These are phyloP conservation scores for Danio choprae DNA, from an alignment of 2,797 vertebrate species.

Conservation along the genomic window DNA sequence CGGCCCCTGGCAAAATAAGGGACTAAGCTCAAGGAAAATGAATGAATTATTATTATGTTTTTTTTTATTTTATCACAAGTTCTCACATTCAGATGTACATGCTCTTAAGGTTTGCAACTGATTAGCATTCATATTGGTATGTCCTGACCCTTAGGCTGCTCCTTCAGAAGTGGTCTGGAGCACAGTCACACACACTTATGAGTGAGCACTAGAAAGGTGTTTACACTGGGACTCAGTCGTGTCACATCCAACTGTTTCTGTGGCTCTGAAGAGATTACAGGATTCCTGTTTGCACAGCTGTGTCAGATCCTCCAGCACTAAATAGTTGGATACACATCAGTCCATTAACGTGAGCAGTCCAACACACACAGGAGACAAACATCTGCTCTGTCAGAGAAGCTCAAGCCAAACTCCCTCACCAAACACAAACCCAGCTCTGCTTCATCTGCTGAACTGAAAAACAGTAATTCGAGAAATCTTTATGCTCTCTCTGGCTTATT, in stretches of 20 bases:
- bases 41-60: no score
- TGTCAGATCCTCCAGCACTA: constrained; percentile 31
- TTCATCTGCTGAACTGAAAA: constrained; percentile 64
- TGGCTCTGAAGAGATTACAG: constrained; percentile 4
- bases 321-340: constrained; percentile 28
- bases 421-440: neutral
- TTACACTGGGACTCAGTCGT: constrained; percentile 6
- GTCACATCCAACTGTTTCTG: neutral
- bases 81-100: no score
- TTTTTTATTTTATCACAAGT: no score
- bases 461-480: constrained; percentile 74
- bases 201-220: neutral
- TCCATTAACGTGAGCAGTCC: constrained; percentile 13
- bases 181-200: neutral
- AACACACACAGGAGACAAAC: constrained; percentile 10
- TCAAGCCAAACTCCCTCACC: neutral
- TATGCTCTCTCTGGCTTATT: constrained; percentile 77
- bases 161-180: neutral
- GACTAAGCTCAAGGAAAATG: no score
- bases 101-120: no score
- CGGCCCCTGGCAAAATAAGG: no score
- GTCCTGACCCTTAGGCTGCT: no score
- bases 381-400: neutral
- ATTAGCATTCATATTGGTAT: no score
- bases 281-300: constrained; percentile 57